Conservation (phyloP, 1,140 invertebrate genomes). For the Heliothis subflexa region DNA sequence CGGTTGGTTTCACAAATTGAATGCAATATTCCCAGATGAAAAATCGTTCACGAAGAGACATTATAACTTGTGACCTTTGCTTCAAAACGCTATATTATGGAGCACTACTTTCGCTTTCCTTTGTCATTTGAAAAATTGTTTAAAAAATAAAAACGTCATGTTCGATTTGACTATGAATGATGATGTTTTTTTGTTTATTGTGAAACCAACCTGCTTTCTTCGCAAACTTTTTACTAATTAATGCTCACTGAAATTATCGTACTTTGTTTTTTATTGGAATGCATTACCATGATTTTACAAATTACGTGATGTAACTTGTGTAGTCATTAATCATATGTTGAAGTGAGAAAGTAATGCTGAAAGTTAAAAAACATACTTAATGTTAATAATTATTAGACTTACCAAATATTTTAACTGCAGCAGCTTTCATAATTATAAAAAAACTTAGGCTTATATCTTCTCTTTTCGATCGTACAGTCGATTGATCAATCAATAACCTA, state of each 20-base stretch:
- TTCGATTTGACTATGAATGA: constrained; percentile 13
- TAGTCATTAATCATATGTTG: neutral
- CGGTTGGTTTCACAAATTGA: constrained; percentile 27
- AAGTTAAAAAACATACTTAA: neutral
- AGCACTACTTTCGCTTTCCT: constrained; percentile 40
- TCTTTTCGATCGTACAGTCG: neutral
- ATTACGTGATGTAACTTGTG: too few species aligned
- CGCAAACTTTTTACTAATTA: neutral
- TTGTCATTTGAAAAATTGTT: constrained; percentile 31
- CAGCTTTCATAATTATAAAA: too few species aligned
- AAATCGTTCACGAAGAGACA: constrained; percentile 36
- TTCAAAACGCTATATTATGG: constrained; percentile 39
- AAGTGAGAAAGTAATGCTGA: neutral
- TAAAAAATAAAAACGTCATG: constrained; percentile 30
- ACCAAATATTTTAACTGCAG: too few species aligned
- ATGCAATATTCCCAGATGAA: constrained; percentile 29
- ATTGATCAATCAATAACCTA: constrained; percentile 7
- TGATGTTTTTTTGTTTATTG: neutral
- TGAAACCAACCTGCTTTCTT: neutral
- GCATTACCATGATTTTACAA: neutral
- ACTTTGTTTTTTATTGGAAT: constrained; percentile 1
- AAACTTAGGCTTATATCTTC: neutral
- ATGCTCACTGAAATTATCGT: neutral
- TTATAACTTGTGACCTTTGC: constrained; percentile 41
- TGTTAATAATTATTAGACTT: too few species aligned